Conservation (phyloP, 1,140 invertebrate genomes). For the Ips nitidus region DNA sequence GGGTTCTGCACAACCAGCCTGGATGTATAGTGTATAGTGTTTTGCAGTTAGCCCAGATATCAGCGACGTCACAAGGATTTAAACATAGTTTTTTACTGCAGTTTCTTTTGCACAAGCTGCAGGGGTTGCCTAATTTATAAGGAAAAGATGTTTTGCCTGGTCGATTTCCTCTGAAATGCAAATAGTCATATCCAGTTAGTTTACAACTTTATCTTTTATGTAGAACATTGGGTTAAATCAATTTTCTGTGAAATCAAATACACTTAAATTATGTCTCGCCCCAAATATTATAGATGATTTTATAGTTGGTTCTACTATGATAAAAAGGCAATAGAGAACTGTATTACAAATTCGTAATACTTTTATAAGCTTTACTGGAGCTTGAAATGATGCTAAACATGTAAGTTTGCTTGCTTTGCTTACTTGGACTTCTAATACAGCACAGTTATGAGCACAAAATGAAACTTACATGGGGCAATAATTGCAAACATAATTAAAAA, state of each 20-base stretch:
- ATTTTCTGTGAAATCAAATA: neutral
- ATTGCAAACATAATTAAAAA: conserved; percentile 85
- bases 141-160: conserved; percentile 62
- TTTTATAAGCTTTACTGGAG: conserved; percentile 6
- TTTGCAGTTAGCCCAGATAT: conserved; percentile 73
- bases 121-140: conserved; percentile 66
- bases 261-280: neutral
- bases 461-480: conserved; percentile 78
- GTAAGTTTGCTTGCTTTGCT: neutral
- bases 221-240: neutral
- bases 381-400: conserved; percentile 10
- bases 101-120: conserved; percentile 64
- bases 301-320: neutral
- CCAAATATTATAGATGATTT: neutral
- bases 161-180: conserved; percentile 68
- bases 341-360: too few species aligned
- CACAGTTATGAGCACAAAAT: neutral
- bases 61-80: conserved; percentile 69
- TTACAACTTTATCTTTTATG: too few species aligned
- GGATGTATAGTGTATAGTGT: conserved; percentile 61
- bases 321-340: too few species aligned
- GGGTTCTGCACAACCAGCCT: conserved; percentile 64
- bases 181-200: conserved; percentile 22
- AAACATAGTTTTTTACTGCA: conserved; percentile 71
- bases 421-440: too few species aligned